These are phyloP conservation scores for Xerus inauris DNA, from an alignment of 2,113 vertebrate species.

Conservation along the genomic window DNA sequence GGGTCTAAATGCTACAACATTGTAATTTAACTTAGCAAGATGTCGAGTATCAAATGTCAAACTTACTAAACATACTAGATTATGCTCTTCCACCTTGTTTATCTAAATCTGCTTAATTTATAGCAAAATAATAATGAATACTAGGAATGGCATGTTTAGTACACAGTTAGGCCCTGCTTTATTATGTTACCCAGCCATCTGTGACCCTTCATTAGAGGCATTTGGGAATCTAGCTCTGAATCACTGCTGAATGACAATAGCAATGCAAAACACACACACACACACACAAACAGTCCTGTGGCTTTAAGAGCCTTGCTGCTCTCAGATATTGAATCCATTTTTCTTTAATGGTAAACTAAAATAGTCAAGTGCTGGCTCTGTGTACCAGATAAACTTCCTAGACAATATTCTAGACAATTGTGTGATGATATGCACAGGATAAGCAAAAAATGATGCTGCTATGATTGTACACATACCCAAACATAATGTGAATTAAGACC, in stretches of 20 bases:
- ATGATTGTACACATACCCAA: not conserved
- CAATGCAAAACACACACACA: no score
- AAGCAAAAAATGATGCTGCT: not conserved
- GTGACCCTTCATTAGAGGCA: constrained; percentile 63
- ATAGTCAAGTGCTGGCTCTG: not conserved
- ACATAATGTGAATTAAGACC: constrained; percentile 14
- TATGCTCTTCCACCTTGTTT: not conserved
- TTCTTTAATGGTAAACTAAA: constrained; percentile 11
- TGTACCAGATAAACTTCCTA: constrained; percentile 14
- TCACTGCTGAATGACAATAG: constrained; percentile 51
- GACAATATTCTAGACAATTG: not conserved
- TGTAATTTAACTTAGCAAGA: not conserved
- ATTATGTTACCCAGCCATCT: constrained; percentile 59
- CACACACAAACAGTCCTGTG: constrained; percentile 41
- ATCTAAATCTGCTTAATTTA: constrained; percentile 40
- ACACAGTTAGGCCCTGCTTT: not conserved
- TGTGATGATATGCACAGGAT: not conserved
- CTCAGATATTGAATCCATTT: constrained; percentile 13
- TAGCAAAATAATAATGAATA: constrained; percentile 41
- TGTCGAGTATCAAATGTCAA: not conserved
- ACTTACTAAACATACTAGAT: constrained; percentile 42
- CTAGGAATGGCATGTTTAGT: not conserved
- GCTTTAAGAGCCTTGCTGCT: constrained; percentile 66
- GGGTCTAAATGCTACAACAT: not conserved
- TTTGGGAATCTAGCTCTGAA: constrained; percentile 32